Percentiles rank a stretch among this genome's conserved stretches.
Conservation (phyloP, 2,113 vertebrate genomes). For the Lipotes vexillifer region DNA sequence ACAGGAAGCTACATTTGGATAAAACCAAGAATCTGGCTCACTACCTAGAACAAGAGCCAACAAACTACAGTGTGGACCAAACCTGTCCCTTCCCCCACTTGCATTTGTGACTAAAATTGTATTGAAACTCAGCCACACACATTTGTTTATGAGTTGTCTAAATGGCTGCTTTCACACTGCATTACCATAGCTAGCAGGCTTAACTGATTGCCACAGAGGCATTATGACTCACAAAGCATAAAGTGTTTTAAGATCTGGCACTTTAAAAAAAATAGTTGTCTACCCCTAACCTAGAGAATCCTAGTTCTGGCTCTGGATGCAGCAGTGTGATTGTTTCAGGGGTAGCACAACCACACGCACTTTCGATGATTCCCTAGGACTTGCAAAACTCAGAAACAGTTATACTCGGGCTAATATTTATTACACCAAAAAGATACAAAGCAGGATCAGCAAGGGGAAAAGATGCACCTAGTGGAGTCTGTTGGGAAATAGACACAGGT, state of each 20-base stretch:
- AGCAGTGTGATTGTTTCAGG: neutral
- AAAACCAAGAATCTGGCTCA: neutral
- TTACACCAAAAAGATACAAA: neutral
- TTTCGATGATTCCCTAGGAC: neutral
- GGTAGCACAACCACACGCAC: neutral
- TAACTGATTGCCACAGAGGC: neutral
- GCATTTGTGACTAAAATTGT: neutral
- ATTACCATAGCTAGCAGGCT: neutral
- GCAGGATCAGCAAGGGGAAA: neutral
- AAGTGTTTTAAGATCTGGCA: neutral
- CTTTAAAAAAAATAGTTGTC: neutral
- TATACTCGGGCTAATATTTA: neutral
- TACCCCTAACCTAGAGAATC: neutral
- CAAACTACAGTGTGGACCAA: neutral
- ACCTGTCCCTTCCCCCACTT: neutral
- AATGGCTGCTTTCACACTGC: neutral
- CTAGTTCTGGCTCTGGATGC: neutral
- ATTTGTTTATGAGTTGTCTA: neutral
- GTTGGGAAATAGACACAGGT: neutral
- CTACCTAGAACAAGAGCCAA: neutral
- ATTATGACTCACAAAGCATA: neutral
- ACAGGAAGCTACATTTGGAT: neutral
- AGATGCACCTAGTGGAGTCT: neutral
- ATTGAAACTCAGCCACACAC: neutral
- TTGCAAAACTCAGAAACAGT: neutral